Evolutionary conservation across 2,888 invertebrate genomes (phyloP).

Genomic region (Glyphotaelius pellucidus): DNA sequence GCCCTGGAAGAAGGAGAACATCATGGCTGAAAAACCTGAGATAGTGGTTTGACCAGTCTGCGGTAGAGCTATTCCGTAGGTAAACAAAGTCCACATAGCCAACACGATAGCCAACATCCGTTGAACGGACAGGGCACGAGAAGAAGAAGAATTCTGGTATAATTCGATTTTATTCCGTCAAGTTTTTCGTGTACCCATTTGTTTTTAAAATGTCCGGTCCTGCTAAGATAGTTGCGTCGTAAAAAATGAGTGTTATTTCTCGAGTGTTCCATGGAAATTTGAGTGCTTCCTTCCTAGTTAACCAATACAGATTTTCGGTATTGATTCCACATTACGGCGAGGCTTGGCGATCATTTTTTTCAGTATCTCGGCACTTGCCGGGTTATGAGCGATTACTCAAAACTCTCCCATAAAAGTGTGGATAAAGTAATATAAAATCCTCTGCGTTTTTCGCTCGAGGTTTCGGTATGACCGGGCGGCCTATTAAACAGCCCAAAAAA

Average conservation of each 20-base stretch:
- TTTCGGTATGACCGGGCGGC: not conserved
- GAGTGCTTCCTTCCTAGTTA: not conserved
- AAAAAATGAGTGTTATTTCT: slow-evolving; percentile 8
- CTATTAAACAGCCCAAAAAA: not conserved
- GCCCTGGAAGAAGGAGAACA: too few species aligned
- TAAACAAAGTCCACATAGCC: too few species aligned
- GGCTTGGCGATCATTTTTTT: not conserved
- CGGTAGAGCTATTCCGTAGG: too few species aligned
- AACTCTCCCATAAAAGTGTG: not conserved
- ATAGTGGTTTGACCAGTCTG: too few species aligned
- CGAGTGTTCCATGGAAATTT: not conserved
- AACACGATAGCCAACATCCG: too few species aligned
- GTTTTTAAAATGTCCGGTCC: not conserved
- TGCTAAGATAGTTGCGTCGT: not conserved
- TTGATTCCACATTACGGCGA: slow-evolving; percentile 14
- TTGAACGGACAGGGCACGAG: too few species aligned
- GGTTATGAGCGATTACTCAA: slow-evolving; percentile 21
- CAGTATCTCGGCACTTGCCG: not conserved
- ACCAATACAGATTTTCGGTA: slow-evolving; percentile 5
- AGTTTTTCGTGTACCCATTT: not conserved
- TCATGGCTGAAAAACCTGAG: too few species aligned
- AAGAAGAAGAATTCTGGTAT: too few species aligned
- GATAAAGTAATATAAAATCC: slow-evolving; percentile 8
- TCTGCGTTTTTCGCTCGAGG: not conserved
- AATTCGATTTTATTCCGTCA: too few species aligned